Percentiles rank a stretch among this genome's conserved stretches.
These are phyloP conservation scores for Zaprionus nigranus DNA, from an alignment of 1,140 invertebrate genomes.

Conservation along the genomic window DNA sequence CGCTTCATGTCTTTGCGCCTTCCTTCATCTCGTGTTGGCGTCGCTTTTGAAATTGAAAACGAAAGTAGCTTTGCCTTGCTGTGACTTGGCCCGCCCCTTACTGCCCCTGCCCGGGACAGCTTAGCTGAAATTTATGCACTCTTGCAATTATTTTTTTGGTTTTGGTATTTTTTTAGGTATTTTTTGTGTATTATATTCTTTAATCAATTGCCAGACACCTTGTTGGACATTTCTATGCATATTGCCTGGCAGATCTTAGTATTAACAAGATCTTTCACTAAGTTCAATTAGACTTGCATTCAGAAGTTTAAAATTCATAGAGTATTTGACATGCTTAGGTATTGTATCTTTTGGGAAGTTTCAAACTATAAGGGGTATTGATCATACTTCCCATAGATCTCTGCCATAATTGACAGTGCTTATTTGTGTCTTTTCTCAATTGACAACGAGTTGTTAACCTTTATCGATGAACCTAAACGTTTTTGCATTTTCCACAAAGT, in stretches of 20 bases:
- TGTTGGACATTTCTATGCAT: constrained; percentile 21
- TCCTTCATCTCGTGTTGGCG: constrained; percentile 16
- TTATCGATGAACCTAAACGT: constrained; percentile 55
- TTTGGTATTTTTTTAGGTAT: constrained; percentile 29
- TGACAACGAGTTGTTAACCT: constrained; percentile 78
- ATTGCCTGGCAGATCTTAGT: too few relatives aligned
- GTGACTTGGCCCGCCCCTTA: constrained; percentile 16
- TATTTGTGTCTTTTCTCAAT: constrained; percentile 50
- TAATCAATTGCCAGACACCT: constrained; percentile 32
- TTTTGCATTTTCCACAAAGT: constrained; percentile 43
- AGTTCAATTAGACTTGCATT: not conserved
- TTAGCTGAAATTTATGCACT: constrained; percentile 73
- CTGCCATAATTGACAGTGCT: not conserved
- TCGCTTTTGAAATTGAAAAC: constrained; percentile 75
- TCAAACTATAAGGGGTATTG: too few relatives aligned
- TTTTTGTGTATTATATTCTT: constrained; percentile 5
- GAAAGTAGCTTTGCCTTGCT: constrained; percentile 66
- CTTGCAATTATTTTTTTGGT: constrained; percentile 68
- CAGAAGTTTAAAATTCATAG: too few relatives aligned
- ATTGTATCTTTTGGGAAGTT: too few relatives aligned
- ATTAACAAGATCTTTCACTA: not conserved
- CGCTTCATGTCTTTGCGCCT: constrained; percentile 15
- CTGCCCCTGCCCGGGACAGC: not conserved
- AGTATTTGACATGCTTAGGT: too few relatives aligned
- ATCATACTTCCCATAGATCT: too few relatives aligned